Percentiles rank a stretch among this genome's conserved stretches.
These are phyloP conservation scores for Malacoraja senta DNA, from an alignment of 2,797 vertebrate species.

Conservation along the genomic window DNA sequence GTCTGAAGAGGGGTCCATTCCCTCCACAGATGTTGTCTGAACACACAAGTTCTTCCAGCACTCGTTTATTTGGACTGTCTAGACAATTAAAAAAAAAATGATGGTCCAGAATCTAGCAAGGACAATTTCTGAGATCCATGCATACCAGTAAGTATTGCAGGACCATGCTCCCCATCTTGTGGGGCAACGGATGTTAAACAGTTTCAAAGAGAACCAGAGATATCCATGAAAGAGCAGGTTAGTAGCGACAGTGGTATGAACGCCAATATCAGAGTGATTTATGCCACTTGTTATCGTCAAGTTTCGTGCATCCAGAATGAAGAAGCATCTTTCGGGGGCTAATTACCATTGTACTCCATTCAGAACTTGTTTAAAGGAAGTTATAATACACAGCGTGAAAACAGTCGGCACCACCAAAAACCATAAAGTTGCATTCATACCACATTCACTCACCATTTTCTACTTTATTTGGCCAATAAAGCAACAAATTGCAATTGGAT, in stretches of 20 bases:
- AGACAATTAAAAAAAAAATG: background rate
- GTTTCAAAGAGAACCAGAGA: background rate
- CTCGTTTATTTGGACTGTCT: background rate
- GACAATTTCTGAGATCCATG: background rate
- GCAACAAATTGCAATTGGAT: constrained; percentile 1
- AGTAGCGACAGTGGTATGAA: background rate
- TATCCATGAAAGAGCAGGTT: background rate
- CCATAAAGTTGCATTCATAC: background rate
- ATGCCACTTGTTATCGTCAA: background rate
- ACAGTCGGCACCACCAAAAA: background rate
- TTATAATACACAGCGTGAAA: too few relatives aligned
- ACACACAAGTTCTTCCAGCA: too few relatives aligned
- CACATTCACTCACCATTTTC: constrained; percentile 9
- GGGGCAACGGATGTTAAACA: background rate
- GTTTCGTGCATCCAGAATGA: background rate
- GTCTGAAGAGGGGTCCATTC: too few relatives aligned
- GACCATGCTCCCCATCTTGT: background rate
- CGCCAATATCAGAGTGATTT: too few relatives aligned
- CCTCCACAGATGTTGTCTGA: too few relatives aligned
- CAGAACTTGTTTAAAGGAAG: background rate
- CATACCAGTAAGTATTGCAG: background rate
- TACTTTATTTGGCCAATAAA: background rate
- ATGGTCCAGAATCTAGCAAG: background rate
- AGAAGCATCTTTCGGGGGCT: background rate
- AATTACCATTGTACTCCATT: too few relatives aligned